Evolutionary conservation across 2,888 invertebrate species (phyloP).

Genomic region (Drosophila acutilabella): DNA sequence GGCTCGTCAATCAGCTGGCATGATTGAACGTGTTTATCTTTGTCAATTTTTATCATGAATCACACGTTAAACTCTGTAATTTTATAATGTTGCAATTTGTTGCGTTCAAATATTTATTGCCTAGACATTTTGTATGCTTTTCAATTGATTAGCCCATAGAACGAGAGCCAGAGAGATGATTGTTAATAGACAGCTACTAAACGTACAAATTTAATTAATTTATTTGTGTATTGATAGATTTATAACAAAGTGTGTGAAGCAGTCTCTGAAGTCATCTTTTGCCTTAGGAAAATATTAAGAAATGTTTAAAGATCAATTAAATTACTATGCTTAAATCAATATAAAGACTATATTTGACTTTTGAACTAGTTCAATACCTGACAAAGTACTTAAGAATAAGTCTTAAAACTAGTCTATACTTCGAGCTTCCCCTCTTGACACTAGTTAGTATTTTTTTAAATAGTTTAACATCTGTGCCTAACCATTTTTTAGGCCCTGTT

Average conservation of each 20-base stretch:
- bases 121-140: slow-evolving; percentile 9
- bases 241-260: too few relatives aligned
- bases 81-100: slow-evolving; percentile 57
- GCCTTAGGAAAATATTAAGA: too few relatives aligned
- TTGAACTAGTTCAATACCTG: too few relatives aligned
- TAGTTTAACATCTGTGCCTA: background rate
- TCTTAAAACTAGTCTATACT: too few relatives aligned
- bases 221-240: too few relatives aligned
- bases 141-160: background rate
- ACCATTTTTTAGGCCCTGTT: slow-evolving; percentile 1
- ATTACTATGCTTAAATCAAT: too few relatives aligned
- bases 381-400: too few relatives aligned
- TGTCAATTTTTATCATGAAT: slow-evolving; percentile 62
- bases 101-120: slow-evolving; percentile 47
- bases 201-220: background rate
- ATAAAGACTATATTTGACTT: too few relatives aligned
- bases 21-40: slow-evolving; percentile 66
- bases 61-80: slow-evolving; percentile 55
- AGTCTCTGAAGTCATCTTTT: too few relatives aligned
- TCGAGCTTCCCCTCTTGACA: too few relatives aligned
- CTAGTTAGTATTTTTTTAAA: too few relatives aligned
- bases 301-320: too few relatives aligned
- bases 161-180: background rate
- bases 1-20: slow-evolving; percentile 62
- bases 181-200: background rate